These are phyloP conservation scores for Poicephalus gulielmi DNA, from an alignment of 2,113 vertebrate species.

Conservation along the genomic window DNA sequence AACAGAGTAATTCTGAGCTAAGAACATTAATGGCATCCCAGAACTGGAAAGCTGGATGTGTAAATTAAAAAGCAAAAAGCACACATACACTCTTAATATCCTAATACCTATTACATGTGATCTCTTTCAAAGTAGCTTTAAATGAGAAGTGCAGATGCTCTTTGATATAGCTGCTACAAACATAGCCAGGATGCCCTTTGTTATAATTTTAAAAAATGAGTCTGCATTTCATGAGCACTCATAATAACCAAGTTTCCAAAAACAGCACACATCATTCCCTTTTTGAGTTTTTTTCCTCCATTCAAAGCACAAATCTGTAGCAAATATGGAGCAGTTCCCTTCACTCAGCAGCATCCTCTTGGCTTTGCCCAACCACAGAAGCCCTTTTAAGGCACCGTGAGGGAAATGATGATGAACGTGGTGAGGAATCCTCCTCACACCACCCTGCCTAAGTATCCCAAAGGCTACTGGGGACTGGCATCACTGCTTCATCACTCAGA, in stretches of 20 bases:
- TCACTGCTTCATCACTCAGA: background rate
- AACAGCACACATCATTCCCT: background rate
- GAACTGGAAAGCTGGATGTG: conserved; percentile 44
- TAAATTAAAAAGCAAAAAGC: conserved; percentile 59
- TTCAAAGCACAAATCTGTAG: background rate
- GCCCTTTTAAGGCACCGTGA: background rate
- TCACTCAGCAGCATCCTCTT: background rate
- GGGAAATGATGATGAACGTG: accelerated
- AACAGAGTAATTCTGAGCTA: conserved; percentile 32
- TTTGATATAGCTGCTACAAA: conserved; percentile 31
- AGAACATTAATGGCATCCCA: conserved; percentile 55
- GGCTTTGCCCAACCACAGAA: background rate
- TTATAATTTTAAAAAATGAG: background rate
- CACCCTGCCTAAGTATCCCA: background rate
- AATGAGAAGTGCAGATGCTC: background rate
- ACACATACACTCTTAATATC: conserved; percentile 34
- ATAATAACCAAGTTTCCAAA: background rate
- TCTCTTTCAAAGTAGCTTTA: conserved; percentile 57
- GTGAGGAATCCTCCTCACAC: background rate
- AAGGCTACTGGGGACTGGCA: background rate
- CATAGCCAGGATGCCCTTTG: background rate
- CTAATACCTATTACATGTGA: conserved; percentile 43
- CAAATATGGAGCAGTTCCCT: background rate
- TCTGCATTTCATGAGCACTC: background rate
- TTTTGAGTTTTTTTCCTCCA: background rate